A percentile compares a stretch with the other conserved stretches of the same genome.
Conservation (phyloP, 2,888 invertebrate genomes). For the Ecliptopera silaceata region DNA sequence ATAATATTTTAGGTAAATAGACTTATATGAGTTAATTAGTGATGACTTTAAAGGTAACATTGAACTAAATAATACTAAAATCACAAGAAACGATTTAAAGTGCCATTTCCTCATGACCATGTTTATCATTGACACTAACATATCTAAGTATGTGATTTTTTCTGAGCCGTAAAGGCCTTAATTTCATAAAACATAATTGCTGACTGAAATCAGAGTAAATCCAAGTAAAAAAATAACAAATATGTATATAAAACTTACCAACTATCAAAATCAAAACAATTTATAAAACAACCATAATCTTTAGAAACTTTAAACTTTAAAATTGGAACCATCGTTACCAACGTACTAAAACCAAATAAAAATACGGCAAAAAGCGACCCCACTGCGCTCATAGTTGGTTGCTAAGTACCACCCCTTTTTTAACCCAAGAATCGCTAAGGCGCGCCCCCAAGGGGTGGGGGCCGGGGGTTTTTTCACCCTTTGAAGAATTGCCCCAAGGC, state of each 20-base stretch:
- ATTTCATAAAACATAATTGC: no score
- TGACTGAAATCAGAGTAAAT: no score
- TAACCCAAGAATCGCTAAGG: slow-evolving; percentile 81
- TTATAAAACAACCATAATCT: background rate
- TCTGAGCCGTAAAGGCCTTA: no score
- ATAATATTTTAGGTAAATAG: no score
- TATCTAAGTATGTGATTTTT: no score
- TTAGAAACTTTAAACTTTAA: slow-evolving; percentile 24
- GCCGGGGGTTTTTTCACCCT: slow-evolving; percentile 76
- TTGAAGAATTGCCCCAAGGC: slow-evolving; percentile 82
- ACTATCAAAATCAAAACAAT: background rate
- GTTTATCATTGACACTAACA: no score
- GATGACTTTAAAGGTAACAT: no score
- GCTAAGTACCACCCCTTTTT: slow-evolving; percentile 82
- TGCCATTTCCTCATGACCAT: no score
- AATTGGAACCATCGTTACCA: slow-evolving; percentile 39
- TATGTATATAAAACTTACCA: slow-evolving; percentile 14
- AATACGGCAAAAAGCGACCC: slow-evolving; percentile 55
- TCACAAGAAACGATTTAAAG: no score
- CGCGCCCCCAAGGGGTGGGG: slow-evolving; percentile 60
- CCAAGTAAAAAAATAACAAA: background rate
- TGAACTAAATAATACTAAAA: no score
- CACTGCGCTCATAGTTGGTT: slow-evolving; percentile 63
- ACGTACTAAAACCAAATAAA: slow-evolving; percentile 55
- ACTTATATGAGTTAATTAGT: no score